These are phyloP conservation scores for Illadopsis cleaveri DNA, from an alignment of 2,113 vertebrate genomes.

Conservation along the genomic window DNA sequence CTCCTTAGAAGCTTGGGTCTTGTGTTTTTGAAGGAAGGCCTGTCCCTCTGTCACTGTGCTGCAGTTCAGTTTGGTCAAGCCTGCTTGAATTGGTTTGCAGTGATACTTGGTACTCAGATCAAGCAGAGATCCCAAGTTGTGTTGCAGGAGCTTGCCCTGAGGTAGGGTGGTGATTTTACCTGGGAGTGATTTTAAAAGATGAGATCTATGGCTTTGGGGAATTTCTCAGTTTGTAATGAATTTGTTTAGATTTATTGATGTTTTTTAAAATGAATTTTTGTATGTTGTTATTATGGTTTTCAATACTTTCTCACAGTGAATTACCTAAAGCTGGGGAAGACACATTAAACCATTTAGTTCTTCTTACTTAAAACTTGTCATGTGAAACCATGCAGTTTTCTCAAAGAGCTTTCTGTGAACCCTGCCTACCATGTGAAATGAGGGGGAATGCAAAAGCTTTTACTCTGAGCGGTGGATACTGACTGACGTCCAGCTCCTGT, in stretches of 20 bases:
- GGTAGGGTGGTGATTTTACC: background rate
- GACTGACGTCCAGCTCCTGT: background rate
- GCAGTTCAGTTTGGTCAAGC: background rate
- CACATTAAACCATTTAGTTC: background rate
- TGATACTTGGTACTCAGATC: accelerated
- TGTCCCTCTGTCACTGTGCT: background rate
- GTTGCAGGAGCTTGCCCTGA: background rate
- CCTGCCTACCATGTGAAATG: background rate
- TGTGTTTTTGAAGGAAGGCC: background rate
- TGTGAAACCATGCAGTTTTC: accelerated
- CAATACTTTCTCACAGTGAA: background rate
- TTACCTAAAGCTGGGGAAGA: background rate
- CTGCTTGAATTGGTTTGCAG: background rate
- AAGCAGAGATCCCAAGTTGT: background rate
- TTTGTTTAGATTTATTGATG: background rate
- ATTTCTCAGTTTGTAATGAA: background rate
- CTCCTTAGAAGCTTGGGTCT: background rate
- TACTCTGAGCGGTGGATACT: background rate
- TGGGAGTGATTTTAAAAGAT: background rate
- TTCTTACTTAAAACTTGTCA: background rate
- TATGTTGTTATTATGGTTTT: background rate
- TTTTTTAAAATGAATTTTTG: background rate
- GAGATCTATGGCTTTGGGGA: background rate
- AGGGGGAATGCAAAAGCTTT: background rate
- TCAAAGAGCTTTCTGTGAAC: background rate